Conservation (phyloP, 2,113 vertebrate genomes). For the Emydura subglobosa region DNA sequence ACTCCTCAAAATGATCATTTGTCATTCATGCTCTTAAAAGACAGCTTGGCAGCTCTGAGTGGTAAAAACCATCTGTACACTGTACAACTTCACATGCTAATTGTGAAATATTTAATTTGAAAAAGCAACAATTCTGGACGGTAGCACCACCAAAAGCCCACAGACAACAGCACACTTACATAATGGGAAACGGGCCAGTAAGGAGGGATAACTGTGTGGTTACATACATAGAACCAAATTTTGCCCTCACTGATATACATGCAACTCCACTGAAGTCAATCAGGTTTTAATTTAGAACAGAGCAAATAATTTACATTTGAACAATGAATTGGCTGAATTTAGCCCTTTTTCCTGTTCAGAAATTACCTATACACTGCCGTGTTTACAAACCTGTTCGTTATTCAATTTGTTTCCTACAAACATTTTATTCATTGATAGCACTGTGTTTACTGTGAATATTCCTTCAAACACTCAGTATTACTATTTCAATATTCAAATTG, state of each 20-base stretch:
- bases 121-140: slow-evolving; percentile 23
- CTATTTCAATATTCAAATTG: neutral
- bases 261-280: neutral
- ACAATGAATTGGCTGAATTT: neutral
- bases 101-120: slow-evolving; percentile 39
- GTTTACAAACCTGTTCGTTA: neutral
- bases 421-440: neutral
- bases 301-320: neutral
- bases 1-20: slow-evolving; percentile 57
- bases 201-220: neutral
- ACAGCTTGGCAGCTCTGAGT: slow-evolving; percentile 53
- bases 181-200: neutral
- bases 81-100: slow-evolving; percentile 25
- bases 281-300: neutral
- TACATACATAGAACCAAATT: neutral
- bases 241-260: neutral
- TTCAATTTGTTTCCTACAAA: neutral
- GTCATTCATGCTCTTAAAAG: slow-evolving; percentile 61
- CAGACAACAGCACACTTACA: neutral
- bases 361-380: neutral
- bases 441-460: neutral
- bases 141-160: slow-evolving; percentile 57
- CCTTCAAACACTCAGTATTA: neutral
- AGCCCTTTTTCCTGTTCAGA: neutral
- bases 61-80: slow-evolving; percentile 59